Base-by-base conservation (phyloP, 2,113 vertebrate genomes). In the Alectura lathami region DNA sequence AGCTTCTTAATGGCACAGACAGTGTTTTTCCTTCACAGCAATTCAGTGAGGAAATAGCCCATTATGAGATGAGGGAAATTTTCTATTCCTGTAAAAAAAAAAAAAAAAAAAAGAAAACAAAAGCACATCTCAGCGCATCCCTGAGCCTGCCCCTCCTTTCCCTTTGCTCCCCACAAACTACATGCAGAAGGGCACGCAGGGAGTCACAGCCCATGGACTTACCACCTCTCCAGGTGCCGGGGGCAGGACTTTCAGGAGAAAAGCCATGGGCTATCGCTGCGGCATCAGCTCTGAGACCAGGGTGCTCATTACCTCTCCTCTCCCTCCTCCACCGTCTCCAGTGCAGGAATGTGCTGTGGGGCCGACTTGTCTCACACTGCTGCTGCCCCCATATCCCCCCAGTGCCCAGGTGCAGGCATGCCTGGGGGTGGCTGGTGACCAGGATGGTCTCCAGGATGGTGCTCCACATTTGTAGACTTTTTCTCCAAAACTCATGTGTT, bases 161-260 rank as follows among this genome's bases (percentile, higher is more conserved):
- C 34, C 62, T 57, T 79, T 57, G 51, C 75, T 82, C 30, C 79
- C 59, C 68, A 6, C 83, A 72, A 64, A 1, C 53, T 70, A 62
- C 78, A 86, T 93, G 81, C 81, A 95, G 82, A 42, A 2, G 62
- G 50, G 43, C 57, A 40, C 2, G 2, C 0, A 1, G 48, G 42
- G 40, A 96, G n/a, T 40, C 80, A 89, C 62, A 86, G 86, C 88
- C 91, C 83, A 40, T 88, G 92, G 94, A 84, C 88, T 34, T 42
- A 24, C 63, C 17, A 4, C 50, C 79, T 93, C 94, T 94, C 89
- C 62, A 18, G 72, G 36, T 88, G 45, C 57, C 32, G 40, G 0
- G 36, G 54, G 91, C 69, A 73, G 29, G 80, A 93, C 89, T 93
- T 96, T 88, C 45, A 79, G 87, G 86, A 85, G 56, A 93, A 77